Evolutionary conservation across 1,140 invertebrate species (phyloP).

Genomic region (Antheraea mylitta): DNA sequence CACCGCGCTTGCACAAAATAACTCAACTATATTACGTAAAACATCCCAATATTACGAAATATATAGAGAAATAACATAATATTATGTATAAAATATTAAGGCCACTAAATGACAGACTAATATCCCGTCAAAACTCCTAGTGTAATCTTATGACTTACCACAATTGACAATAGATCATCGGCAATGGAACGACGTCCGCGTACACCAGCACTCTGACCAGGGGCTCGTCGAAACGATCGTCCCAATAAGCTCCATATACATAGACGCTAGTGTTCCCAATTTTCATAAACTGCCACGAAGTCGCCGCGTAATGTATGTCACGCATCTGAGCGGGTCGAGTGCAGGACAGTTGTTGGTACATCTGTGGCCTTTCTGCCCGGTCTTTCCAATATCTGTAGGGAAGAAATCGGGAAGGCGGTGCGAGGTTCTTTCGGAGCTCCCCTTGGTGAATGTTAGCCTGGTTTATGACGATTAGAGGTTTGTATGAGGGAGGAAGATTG

Average conservation of each 20-base stretch:
- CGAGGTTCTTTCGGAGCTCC: no score
- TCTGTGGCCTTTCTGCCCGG: neutral
- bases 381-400: no score
- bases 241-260: slow-evolving; percentile 11
- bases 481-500: no score
- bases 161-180: slow-evolving; percentile 9
- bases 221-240: slow-evolving; percentile 8
- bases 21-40: no score
- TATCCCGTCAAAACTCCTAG: neutral
- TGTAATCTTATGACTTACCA: slow-evolving; percentile 8
- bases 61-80: no score
- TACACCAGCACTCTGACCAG: slow-evolving; percentile 10
- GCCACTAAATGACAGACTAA: no score
- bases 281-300: neutral
- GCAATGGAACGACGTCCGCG: neutral
- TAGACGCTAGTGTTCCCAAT: neutral
- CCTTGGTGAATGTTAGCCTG: no score
- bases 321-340: neutral
- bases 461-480: no score
- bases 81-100: no score
- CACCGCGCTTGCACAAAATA: no score
- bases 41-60: no score
- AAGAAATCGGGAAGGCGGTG: no score
- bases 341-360: neutral
- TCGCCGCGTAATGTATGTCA: neutral